Conservation (phyloP, 2,797 vertebrate species). For the Morus bassanus region DNA sequence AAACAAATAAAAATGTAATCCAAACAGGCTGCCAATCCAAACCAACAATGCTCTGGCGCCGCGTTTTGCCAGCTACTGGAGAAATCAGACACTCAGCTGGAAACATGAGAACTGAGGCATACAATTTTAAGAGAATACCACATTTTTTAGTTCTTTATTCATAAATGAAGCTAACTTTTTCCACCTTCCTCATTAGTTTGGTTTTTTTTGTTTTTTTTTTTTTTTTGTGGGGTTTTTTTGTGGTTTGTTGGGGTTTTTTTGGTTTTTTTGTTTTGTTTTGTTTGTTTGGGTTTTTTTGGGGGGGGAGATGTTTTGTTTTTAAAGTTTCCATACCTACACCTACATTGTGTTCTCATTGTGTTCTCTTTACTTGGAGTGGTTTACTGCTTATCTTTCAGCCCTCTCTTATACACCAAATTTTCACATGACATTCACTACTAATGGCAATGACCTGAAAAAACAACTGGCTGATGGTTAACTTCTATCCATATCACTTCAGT, state of each 20-base stretch:
- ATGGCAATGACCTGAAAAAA: slow-evolving; percentile 1
- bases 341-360: background rate
- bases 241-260: too few species aligned
- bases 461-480: background rate
- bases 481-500: background rate
- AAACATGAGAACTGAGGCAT: background rate
- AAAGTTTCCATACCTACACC: background rate
- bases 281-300: background rate
- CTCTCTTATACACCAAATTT: background rate
- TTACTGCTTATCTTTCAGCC: background rate
- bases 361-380: background rate
- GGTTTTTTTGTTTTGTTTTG: background rate
- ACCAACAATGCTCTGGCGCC: background rate
- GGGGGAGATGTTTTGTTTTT: background rate
- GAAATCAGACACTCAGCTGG: background rate
- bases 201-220: background rate
- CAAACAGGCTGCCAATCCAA: background rate
- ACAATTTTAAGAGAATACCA: background rate
- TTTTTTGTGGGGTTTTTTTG: background rate
- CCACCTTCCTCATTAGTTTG: background rate
- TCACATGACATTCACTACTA: background rate
- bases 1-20: background rate
- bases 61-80: background rate
- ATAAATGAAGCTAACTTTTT: background rate
- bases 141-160: background rate